Base-by-base conservation (phyloP, 2,888 invertebrate genomes). In the Hyalella azteca region DNA sequence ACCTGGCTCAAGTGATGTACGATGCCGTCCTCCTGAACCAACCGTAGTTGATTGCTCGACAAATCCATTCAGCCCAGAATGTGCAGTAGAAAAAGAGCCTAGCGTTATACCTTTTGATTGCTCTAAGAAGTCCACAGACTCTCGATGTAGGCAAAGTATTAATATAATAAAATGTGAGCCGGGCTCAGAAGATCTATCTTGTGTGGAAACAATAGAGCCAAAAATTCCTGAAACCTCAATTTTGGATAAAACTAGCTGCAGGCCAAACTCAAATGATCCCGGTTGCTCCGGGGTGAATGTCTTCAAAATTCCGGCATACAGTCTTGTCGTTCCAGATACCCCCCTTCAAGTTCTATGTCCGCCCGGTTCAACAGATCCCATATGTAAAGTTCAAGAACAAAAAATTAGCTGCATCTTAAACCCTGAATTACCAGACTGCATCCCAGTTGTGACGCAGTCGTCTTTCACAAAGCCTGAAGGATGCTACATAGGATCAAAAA, bases 311-410 rank as follows among this genome's bases (percentile, higher is more conserved):
- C 40, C 40, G 19, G 26, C 75, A n/a, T 45, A 75, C n/a, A 45
- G 36, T 29, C 22, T 75, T 41, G 41, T 26, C 26, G 75, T 75
- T 19, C 75, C 75, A 5, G 75, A 75, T 45, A 45, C 40, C 15
- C 75, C 75, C 22, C 22, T 75, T 13, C 75, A 75, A 75, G 75
- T 75, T 41, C 29, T 76, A 22, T 86, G 83, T 85, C 83, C 80
- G 40, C 85, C 87, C 0, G 88, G 88, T 83, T 80, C 87, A 85
- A 81, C 87, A 85, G 76, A 86, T 85, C 84, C 84, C 11, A 76
- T 86, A 13, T 86, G 86, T 59, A 82, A 39, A 5, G 41, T 45
- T 2, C 29, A 29, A 45, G 40, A 41, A 29, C 45, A 75, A 41
- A 41, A 22, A 15, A 41, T 75, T 41, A 75, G 45, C 26, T 75